Evolutionary conservation across 2,113 vertebrate species (phyloP), one percentile per base, ranked within the genome.

Genomic region (Macquaria australasica): DNA sequence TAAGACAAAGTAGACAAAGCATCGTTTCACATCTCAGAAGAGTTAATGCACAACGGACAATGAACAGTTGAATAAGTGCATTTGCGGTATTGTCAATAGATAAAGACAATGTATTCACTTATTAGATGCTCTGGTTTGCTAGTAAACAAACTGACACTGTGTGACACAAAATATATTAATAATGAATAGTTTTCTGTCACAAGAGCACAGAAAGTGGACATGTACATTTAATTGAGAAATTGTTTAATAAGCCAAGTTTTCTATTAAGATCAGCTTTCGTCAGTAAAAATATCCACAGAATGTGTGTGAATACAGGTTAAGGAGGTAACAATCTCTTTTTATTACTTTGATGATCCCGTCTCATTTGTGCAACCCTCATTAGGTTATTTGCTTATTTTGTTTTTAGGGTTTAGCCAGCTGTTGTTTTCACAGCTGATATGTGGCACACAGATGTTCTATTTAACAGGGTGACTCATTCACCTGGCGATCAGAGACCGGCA

Each of bases 401-500:
- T 87, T 79, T 66, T 21, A 50, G 67, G 53, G 66, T 15, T 79
- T 58, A 68, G 62, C 71, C 84, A 87, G 89, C 79, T 90, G 88
- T 92, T 93, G 88, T 92, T 92, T 89, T 89, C 80, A 87, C 87
- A 83, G 75, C 50, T 56, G 81, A 92, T 88, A 81, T 62, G 75
- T 83, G 79, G 84, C 75, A 83, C 87, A 90, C 89, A 91, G 82
- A 93, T 93, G 93, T 93, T 94, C 87, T 84, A 74, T 89, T 91
- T 82, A 88, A 83, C 86, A 91, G 82, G 77, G 51, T 91, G 89
- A 92, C 56, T 92, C 89, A 90, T 62, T 88, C 79, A 89, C 89
- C 82, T 82, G 67, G 66, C 56, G 69, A 79, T 76, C 72, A 76
- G 58, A 76, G 59, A 60, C 10, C 21, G 25, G 55, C 21, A 85